Conservation (phyloP, 2,888 invertebrate species). For the Listrodromus nycthemerus region DNA sequence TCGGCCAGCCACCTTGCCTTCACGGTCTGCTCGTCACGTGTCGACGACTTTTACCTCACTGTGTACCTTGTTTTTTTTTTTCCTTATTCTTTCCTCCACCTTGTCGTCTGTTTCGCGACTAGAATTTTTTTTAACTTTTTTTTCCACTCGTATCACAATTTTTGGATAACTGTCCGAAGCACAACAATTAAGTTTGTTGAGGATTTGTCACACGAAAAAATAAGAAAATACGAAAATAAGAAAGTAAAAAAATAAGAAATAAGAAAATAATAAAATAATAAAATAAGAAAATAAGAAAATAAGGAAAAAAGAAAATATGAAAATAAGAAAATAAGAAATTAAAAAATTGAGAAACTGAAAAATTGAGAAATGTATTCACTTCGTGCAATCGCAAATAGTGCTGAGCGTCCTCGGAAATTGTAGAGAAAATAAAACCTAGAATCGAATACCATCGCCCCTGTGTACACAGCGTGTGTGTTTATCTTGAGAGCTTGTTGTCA, state of each 20-base stretch:
- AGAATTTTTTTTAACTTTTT: not conserved
- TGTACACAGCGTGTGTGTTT: not conserved
- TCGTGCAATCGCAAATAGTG: too few species aligned
- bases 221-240: too few species aligned
- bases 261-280: too few species aligned
- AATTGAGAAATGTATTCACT: too few species aligned
- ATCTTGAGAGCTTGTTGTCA: slow-evolving; percentile 42
- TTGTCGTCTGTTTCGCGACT: slow-evolving; percentile 40
- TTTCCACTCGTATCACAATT: not conserved
- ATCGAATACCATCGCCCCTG: not conserved
- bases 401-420: not conserved
- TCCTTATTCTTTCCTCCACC: slow-evolving; percentile 69
- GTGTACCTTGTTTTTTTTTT: slow-evolving; percentile 39
- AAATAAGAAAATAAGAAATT: too few species aligned
- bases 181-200: too few species aligned
- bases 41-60: slow-evolving; percentile 77
- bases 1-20: slow-evolving; percentile 76
- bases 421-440: slow-evolving; percentile 4
- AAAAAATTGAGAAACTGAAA: too few species aligned
- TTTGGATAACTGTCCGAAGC: not conserved
- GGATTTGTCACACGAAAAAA: too few species aligned
- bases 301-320: too few species aligned
- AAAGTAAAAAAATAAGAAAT: too few species aligned
- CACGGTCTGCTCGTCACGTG: slow-evolving; percentile 81
- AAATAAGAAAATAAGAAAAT: too few species aligned